Base-by-base conservation (phyloP, 2,888 invertebrate genomes). In the Oscheius sp. region DNA sequence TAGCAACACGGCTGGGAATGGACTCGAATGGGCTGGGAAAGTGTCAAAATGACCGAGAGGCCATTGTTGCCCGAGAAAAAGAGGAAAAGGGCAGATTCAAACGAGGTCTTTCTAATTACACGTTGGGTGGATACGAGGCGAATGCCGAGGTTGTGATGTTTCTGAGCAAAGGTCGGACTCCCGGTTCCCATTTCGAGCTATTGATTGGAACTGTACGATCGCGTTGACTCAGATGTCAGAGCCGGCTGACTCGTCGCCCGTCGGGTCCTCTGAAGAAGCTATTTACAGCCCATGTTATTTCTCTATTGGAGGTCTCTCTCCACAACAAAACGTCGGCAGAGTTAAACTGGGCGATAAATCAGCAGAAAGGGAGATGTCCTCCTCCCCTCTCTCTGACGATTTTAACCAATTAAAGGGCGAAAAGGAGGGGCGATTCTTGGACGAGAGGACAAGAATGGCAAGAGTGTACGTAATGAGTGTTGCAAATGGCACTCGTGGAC, bases 291-390 rank as follows among this genome's bases (percentile, higher is more conserved):
- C n/a, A 58, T 58, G 7, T 7, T 58, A n/a, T n/a, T 27, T n/a
- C n/a, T 58, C 29, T 27, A 29, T 58, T n/a, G 58, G 58, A 58
- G 58, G 29, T 16, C n/a, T n/a, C 21, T 29, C 7, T 2, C 25
- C 23, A 12, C 16, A 61, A 61, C n/a, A 45, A 43, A 21, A 13
- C 49, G 18, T 7, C 23, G 21, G 52, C 18, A 43, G 66, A 66
- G 66, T 27, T 66, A n/a, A 66, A 66, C 66, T 49, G 52, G 21
- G n/a, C 66, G 27, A 52, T 66, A 66, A 66, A 66, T 66, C 66
- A 66, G 18, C 7, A 27, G 21, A 29, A 49, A 66, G 46, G 13
- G 66, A 25, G 35, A n/a, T 25, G 29, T 18, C 25, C 46, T 18
- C 43, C 63, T 18, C 21, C 61, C n/a, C n/a, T n/a, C n/a, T n/a